phyloP scores from a whole-genome alignment of 2,888 invertebrate species.

The Crepidodera aurea region DNA sequence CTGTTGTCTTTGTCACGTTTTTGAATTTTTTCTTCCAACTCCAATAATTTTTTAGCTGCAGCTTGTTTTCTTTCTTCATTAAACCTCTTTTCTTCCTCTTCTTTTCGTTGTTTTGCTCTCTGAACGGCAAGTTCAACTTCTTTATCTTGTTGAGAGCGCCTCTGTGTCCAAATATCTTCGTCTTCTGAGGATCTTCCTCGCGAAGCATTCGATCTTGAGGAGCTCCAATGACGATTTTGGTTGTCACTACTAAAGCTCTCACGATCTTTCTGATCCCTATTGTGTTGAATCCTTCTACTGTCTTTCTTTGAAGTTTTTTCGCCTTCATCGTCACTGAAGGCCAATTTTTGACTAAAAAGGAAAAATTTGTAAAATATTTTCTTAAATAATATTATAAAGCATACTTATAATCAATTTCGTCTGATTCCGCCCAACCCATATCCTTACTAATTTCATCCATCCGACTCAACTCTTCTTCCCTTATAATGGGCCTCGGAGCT shows the following conservation, averaged over 20 bases:
- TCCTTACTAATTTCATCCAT: slow-evolving; percentile 91
- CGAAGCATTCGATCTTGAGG: slow-evolving; percentile 39
- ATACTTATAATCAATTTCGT: slow-evolving; percentile 92
- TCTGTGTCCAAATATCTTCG: slow-evolving; percentile 41
- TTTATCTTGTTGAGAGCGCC: slow-evolving; percentile 59
- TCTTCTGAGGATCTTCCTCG: slow-evolving; percentile 59
- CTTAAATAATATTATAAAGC: slow-evolving; percentile 38
- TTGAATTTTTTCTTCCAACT: slow-evolving; percentile 71
- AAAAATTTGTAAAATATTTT: slow-evolving; percentile 12
- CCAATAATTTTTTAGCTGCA: slow-evolving; percentile 73
- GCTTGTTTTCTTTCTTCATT: slow-evolving; percentile 68
- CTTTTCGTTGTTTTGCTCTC: slow-evolving; percentile 83
- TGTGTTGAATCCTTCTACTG: slow-evolving; percentile 43
- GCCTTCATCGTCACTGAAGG: slow-evolving; percentile 92
- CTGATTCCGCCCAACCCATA: slow-evolving; percentile 91
- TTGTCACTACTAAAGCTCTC: slow-evolving; percentile 35
- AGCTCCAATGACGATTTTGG: slow-evolving; percentile 48
- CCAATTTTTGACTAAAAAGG: slow-evolving; percentile 79
- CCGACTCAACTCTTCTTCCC: slow-evolving; percentile 90
- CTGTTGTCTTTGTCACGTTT: slow-evolving; percentile 66
- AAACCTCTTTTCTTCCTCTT: slow-evolving; percentile 86
- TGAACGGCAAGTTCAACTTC: slow-evolving; percentile 83
- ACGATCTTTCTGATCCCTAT: slow-evolving; percentile 36
- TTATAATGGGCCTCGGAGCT: slow-evolving; percentile 84
- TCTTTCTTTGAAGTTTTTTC: slow-evolving; percentile 46